phyloP scores from a whole-genome alignment of 2,113 vertebrate genomes.

The Ceyx margarethae region DNA sequence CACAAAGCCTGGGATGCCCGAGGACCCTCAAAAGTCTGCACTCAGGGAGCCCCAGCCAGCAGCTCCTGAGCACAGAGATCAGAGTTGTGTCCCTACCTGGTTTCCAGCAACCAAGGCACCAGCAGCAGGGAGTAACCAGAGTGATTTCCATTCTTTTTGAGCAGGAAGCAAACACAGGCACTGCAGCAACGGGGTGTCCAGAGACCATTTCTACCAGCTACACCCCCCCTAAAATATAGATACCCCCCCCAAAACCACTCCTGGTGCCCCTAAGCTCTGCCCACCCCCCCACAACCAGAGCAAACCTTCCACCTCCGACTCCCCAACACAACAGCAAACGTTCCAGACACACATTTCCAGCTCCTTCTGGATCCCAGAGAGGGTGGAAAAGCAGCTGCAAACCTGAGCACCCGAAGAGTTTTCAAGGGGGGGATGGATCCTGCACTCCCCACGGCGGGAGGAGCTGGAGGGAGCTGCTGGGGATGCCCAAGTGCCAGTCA shows the following conservation, averaged over 20 bases:
- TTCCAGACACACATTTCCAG: neutral
- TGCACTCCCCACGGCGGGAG: accelerated
- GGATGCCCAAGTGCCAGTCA: neutral
- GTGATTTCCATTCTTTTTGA: neutral
- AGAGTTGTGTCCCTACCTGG: neutral
- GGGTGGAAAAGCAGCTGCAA: neutral
- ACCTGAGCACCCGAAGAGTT: neutral
- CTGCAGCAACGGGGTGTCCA: neutral
- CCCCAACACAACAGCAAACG: neutral
- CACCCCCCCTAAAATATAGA: neutral
- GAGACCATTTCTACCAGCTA: neutral
- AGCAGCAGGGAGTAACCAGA: neutral
- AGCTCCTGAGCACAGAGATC: neutral
- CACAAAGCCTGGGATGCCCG: neutral
- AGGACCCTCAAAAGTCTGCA: neutral
- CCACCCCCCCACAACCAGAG: accelerated
- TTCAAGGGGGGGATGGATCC: neutral
- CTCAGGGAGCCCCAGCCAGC: neutral
- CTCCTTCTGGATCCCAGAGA: accelerated
- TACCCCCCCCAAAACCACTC: too few species aligned
- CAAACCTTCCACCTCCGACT: neutral
- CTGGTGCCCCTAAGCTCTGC: neutral
- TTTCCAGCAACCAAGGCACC: neutral
- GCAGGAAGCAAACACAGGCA: neutral
- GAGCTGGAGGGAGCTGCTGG: accelerated